Conservation (phyloP, 1,140 invertebrate genomes). For the Tetragnatha versicolor region DNA sequence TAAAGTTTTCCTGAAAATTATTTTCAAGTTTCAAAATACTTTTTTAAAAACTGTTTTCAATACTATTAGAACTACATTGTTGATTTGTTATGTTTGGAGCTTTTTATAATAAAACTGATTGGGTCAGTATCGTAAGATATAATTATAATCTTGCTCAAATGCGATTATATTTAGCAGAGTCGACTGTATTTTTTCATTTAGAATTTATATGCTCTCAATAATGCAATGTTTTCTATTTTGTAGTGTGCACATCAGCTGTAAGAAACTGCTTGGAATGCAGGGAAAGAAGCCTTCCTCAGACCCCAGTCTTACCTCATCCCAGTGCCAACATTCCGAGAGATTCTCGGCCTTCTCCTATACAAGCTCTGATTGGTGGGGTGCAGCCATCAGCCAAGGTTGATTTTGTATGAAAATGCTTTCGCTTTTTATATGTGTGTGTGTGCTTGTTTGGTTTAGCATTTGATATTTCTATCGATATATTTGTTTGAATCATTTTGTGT, state of each 20-base stretch:
- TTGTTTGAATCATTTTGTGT: too few relatives aligned
- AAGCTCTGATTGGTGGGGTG: constrained; percentile 84
- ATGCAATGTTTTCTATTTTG: constrained; percentile 60
- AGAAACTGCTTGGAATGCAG: constrained; percentile 98
- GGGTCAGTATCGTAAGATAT: too few relatives aligned
- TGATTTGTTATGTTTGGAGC: too few relatives aligned
- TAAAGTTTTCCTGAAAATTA: too few relatives aligned
- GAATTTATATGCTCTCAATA: constrained; percentile 7
- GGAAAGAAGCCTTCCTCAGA: constrained; percentile 80
- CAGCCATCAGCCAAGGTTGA: constrained; percentile 84
- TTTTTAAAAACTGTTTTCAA: too few relatives aligned
- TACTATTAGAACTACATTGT: too few relatives aligned
- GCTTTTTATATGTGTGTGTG: constrained; percentile 40
- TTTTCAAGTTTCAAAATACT: too few relatives aligned
- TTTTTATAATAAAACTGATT: too few relatives aligned
- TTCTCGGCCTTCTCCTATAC: constrained; percentile 72
- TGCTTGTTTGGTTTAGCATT: background rate
- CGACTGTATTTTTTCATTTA: too few relatives aligned
- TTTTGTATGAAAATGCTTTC: constrained; percentile 49
- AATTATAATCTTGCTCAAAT: too few relatives aligned
- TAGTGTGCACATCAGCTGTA: constrained; percentile 97
- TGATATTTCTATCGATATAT: background rate
- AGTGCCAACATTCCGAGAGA: constrained; percentile 63
- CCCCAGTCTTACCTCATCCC: constrained; percentile 65
- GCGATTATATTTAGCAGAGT: too few relatives aligned